Percentiles rank a stretch among this genome's conserved stretches.
These are phyloP conservation scores for Zoanthus solanderi DNA, from an alignment of 92 coral and sea anemone species.

Conservation along the genomic window DNA sequence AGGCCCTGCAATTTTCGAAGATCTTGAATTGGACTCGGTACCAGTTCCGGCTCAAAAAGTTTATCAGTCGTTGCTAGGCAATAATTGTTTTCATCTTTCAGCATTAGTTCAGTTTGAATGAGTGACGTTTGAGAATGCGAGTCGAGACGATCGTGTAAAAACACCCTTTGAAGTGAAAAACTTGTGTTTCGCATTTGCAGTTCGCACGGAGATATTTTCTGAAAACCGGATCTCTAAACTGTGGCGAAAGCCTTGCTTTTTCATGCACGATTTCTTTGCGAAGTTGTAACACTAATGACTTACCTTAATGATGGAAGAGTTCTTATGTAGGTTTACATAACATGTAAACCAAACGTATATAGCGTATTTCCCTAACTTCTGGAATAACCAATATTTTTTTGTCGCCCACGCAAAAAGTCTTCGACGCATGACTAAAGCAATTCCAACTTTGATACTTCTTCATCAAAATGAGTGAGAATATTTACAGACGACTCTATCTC, in stretches of 20 bases:
- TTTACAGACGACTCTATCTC: neutral
- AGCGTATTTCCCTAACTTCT: conserved; percentile 20
- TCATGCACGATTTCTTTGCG: neutral
- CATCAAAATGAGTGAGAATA: neutral
- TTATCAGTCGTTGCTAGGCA: conserved; percentile 38
- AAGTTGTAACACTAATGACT: neutral
- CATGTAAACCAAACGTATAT: conserved; percentile 21
- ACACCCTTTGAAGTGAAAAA: neutral
- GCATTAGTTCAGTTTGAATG: conserved; percentile 12
- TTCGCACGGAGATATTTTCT: neutral
- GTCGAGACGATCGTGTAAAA: neutral
- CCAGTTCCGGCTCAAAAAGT: conserved; percentile 29
- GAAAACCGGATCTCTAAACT: neutral
- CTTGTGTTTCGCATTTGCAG: neutral
- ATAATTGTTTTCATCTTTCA: conserved; percentile 36
- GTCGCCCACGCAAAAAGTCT: conserved; percentile 21
- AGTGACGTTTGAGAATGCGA: neutral
- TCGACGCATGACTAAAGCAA: neutral
- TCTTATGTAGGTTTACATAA: neutral
- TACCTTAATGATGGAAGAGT: neutral
- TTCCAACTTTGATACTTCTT: neutral
- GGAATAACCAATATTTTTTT: conserved; percentile 17
- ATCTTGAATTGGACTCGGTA: neutral
- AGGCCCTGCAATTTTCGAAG: neutral
- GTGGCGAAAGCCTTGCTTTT: neutral